phyloP scores from a whole-genome alignment of 2,888 invertebrate species.

The Apotomis capreana region DNA sequence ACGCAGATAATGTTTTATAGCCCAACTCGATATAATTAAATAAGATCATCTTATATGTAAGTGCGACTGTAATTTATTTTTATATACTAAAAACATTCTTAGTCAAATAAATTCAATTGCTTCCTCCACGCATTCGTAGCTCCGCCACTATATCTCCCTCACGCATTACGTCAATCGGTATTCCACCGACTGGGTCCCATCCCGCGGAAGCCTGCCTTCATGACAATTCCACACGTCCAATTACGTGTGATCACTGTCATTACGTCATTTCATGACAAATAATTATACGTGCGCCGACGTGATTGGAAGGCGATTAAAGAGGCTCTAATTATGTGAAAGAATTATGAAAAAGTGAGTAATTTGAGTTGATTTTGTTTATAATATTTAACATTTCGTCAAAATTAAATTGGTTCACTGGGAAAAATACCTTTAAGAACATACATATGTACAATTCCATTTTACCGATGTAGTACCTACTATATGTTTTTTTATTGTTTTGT shows the following conservation, averaged over 20 bases:
- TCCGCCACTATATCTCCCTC: conserved; percentile 51
- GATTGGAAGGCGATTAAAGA: conserved; percentile 13
- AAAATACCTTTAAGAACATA: too few relatives aligned
- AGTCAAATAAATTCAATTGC: neutral
- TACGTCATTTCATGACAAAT: conserved; percentile 50
- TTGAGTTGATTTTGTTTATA: neutral
- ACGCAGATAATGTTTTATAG: too few relatives aligned
- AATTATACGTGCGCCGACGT: conserved; percentile 9
- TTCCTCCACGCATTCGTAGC: conserved; percentile 9
- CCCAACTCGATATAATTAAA: too few relatives aligned
- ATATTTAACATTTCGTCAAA: too few relatives aligned
- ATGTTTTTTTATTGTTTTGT: too few relatives aligned
- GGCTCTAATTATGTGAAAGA: conserved; percentile 12
- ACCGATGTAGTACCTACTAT: too few relatives aligned
- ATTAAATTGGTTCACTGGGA: too few relatives aligned
- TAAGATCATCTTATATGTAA: too few relatives aligned
- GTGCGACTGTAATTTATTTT: too few relatives aligned
- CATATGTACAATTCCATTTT: too few relatives aligned
- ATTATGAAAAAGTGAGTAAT: neutral
- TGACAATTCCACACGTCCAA: conserved; percentile 13
- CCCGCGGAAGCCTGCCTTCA: conserved; percentile 8
- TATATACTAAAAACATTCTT: neutral
- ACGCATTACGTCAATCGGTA: conserved; percentile 65
- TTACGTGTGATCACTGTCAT: conserved; percentile 23
- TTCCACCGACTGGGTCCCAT: conserved; percentile 35